Evolutionary conservation across 2,888 invertebrate genomes (phyloP), one percentile per base, ranked within the genome.

Genomic region (Nemotelus nigrinus): DNA sequence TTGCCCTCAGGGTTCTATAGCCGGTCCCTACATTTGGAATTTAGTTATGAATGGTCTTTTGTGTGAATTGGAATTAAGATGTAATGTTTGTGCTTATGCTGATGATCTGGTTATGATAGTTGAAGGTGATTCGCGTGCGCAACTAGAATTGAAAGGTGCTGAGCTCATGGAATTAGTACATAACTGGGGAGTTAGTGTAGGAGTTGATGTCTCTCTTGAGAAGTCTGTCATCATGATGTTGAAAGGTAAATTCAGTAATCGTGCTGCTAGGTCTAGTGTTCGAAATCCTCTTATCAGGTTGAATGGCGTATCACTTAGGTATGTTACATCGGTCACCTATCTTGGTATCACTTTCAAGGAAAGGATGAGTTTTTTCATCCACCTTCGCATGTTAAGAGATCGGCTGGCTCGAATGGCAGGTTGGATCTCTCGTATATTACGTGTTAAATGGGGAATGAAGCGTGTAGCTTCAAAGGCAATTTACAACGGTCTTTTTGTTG

Each of bases 1-100:
- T 6, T 65, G 47, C n/a, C 47, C 65, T 45, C 65, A 65, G 65
- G 47, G 47, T 3, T 65, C 65, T 8, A 65, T 65, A n/a, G 47
- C 47, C 10, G 65, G 47, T 45, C 47, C 65, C 44, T 65, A n/a
- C 25, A 65, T 65, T 39, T 65, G 65, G 65, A 65, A 65, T n/a
- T 47, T 65, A 8, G 25, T 65, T 1, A 65, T 65, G 65, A 47
- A 65, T 47, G 47, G 25, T n/a, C 47, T 65, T 7, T 25, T 65
- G 65, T 5, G 3, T 3, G 45, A 44, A 4, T 47, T 65, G 10
- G 3, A 39, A n/a, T 10, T 4, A 43, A 47, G 4, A 10, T 65
- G 45, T 41, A 47, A 10, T 8, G 3, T 7, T 39, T 47, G 8
- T n/a, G 7, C 65, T 7, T 65, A 65, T 47, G 47, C 65, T 47